Evolutionary conservation across 2,888 invertebrate genomes (phyloP).

Genomic region (Conistra vaccinii): DNA sequence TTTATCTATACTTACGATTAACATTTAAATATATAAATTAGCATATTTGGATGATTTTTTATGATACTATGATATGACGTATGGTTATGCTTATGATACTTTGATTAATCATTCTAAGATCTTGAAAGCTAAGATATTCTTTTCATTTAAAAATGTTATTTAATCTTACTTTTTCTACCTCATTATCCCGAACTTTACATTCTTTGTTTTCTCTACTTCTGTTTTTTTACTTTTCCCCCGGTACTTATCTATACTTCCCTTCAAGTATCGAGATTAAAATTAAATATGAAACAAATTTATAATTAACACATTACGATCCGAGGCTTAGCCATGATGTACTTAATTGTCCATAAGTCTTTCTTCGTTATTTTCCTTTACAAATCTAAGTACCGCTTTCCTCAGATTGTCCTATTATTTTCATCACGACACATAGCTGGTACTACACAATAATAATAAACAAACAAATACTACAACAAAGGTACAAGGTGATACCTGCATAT

Average conservation of each 20-base stretch:
- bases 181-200: background rate
- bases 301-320: background rate
- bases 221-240: background rate
- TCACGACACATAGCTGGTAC: background rate
- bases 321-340: background rate
- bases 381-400: slow-evolving; percentile 1
- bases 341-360: background rate
- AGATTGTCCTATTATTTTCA: slow-evolving; percentile 15
- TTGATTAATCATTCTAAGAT: background rate
- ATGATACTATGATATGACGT: slow-evolving; percentile 4
- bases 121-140: background rate
- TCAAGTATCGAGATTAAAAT: background rate
- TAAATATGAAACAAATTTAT: background rate
- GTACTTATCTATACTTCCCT: background rate
- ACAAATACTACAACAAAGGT: slow-evolving; percentile 15
- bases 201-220: background rate
- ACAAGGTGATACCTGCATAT: slow-evolving; percentile 26
- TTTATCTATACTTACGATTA: slow-evolving; percentile 47
- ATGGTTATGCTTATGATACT: slow-evolving; percentile 1
- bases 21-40: slow-evolving; percentile 37
- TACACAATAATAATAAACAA: slow-evolving; percentile 25
- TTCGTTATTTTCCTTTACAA: background rate
- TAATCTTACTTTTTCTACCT: background rate
- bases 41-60: slow-evolving; percentile 18
- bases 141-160: background rate